phyloP scores from a whole-genome alignment of 2,797 vertebrate species.

The Emys orbicularis region DNA sequence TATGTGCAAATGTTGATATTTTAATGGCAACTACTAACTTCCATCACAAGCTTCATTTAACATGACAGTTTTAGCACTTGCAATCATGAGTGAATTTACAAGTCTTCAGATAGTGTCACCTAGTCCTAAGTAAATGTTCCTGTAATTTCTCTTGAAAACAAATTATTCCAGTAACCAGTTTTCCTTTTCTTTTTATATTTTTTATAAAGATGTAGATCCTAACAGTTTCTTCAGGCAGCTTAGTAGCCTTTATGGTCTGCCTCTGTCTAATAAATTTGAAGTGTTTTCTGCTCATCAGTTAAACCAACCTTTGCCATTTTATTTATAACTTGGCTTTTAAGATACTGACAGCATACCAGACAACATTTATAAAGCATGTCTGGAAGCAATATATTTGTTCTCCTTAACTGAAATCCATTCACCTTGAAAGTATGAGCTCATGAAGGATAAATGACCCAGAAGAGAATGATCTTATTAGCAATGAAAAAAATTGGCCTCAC shows the following conservation, averaged over 20 bases:
- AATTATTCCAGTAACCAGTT: background rate
- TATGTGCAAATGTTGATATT: background rate
- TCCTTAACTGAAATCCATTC: constrained; percentile 70
- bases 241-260: background rate
- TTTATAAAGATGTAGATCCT: background rate
- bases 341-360: constrained; percentile 41
- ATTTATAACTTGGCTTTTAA: constrained; percentile 73
- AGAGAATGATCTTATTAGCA: constrained; percentile 75
- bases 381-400: constrained; percentile 72
- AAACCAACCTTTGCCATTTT: constrained; percentile 69
- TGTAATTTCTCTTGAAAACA: constrained; percentile 22
- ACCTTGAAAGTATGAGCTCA: constrained; percentile 74
- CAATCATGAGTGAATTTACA: accelerated
- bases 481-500: constrained; percentile 51
- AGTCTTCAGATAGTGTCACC: background rate
- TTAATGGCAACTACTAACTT: background rate
- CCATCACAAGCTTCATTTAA: background rate
- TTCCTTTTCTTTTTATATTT: background rate
- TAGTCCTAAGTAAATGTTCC: background rate
- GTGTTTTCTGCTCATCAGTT: constrained; percentile 53
- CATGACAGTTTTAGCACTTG: background rate
- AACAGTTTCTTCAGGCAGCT: background rate
- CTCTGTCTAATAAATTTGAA: constrained; percentile 46
- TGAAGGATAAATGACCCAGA: constrained; percentile 68
- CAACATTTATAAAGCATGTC: constrained; percentile 69